These are phyloP conservation scores for Diplodus sargus DNA, from an alignment of 2,797 vertebrate species.

Conservation along the genomic window DNA sequence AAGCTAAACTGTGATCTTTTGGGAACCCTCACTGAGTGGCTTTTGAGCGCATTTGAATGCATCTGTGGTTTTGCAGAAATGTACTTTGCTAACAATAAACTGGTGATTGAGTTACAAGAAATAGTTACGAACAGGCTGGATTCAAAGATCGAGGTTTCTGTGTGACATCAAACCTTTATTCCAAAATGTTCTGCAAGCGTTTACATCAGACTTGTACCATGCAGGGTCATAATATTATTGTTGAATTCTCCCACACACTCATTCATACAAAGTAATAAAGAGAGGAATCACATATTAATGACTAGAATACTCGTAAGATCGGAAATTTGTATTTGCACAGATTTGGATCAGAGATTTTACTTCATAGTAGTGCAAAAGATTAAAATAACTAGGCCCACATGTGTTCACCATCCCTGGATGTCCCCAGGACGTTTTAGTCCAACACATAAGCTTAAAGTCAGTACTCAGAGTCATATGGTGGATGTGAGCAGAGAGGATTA, in stretches of 20 bases:
- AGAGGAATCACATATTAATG: background rate
- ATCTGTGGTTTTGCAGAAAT: no score
- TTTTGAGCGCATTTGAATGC: no score
- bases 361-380: background rate
- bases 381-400: background rate
- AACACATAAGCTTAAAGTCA: background rate
- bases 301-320: background rate
- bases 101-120: background rate
- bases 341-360: background rate
- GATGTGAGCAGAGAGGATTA: constrained; percentile 1
- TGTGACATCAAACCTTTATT: background rate
- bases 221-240: background rate
- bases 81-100: no score
- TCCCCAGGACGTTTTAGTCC: background rate
- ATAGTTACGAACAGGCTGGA: background rate
- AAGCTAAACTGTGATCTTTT: no score
- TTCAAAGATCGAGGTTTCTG: no score
- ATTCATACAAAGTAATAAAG: background rate
- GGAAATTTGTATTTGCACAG: background rate
- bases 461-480: background rate
- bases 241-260: background rate
- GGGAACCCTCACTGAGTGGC: no score
- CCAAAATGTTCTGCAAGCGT: background rate
- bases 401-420: background rate
- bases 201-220: background rate